These are phyloP conservation scores for Phenganax subtilis DNA, from an alignment of 92 coral and sea anemone genomes.

Conservation along the genomic window DNA sequence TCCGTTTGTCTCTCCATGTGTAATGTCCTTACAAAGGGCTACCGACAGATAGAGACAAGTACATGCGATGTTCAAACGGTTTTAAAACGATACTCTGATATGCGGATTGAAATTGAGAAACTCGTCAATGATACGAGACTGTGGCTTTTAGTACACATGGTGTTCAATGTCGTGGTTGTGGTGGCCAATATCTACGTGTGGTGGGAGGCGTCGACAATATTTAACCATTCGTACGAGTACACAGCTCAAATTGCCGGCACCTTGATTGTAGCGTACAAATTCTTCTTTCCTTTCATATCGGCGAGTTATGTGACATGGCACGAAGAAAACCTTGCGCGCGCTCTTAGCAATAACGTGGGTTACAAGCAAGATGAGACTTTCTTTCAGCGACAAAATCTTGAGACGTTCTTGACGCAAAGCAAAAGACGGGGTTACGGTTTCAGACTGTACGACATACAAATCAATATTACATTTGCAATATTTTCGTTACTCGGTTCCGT, in stretches of 20 bases:
- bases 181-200: slow-evolving; percentile 58
- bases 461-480: slow-evolving; percentile 54
- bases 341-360: slow-evolving; percentile 48
- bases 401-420: slow-evolving; percentile 54
- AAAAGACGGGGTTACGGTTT: slow-evolving; percentile 58
- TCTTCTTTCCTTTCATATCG: slow-evolving; percentile 56
- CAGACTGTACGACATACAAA: slow-evolving; percentile 52
- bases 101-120: slow-evolving; percentile 45
- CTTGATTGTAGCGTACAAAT: slow-evolving; percentile 54
- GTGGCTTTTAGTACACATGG: slow-evolving; percentile 49
- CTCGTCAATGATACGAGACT: slow-evolving; percentile 28
- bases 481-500: slow-evolving; percentile 53
- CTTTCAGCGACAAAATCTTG: slow-evolving; percentile 44
- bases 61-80: slow-evolving; percentile 44
- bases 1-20: slow-evolving; percentile 47
- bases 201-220: slow-evolving; percentile 49
- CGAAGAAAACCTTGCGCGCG: slow-evolving; percentile 51
- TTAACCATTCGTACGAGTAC: slow-evolving; percentile 43
- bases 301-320: slow-evolving; percentile 65
- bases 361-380: slow-evolving; percentile 45
- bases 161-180: slow-evolving; percentile 46
- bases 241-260: slow-evolving; percentile 57
- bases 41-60: slow-evolving; percentile 39
- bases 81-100: slow-evolving; percentile 30
- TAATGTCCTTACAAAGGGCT: slow-evolving; percentile 50